Evolutionary conservation across 2,797 vertebrate species (phyloP).

Genomic region (Anableps anableps): DNA sequence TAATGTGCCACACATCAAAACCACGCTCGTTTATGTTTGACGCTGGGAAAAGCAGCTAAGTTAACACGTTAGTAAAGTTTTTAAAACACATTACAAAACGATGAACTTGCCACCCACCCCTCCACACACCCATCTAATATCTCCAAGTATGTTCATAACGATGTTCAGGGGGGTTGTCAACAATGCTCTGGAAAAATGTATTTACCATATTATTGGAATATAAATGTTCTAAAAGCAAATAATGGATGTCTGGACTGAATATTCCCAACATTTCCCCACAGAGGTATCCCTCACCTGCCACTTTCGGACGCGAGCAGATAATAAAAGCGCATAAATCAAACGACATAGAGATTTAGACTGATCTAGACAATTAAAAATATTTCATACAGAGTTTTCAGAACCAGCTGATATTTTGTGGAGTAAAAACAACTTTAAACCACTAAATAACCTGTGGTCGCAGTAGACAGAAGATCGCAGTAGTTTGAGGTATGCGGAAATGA

Average conservation of each 20-base stretch:
- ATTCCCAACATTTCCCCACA: background rate
- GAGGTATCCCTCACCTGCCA: slow-evolving; percentile 38
- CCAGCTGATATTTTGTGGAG: background rate
- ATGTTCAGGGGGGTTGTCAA: background rate
- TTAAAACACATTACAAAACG: background rate
- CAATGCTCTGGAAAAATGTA: background rate
- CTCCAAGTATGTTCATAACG: background rate
- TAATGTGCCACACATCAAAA: background rate
- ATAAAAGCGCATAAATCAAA: background rate
- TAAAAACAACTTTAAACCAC: background rate
- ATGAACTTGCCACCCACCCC: background rate
- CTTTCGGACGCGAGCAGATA: slow-evolving; percentile 14
- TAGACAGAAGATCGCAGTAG: slow-evolving; percentile 10
- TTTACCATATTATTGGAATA: background rate
- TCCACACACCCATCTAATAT: background rate
- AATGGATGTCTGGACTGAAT: background rate
- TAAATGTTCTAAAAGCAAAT: background rate
- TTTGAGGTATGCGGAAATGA: slow-evolving; percentile 73
- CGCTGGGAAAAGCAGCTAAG: background rate
- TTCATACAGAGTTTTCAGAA: background rate
- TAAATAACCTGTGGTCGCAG: slow-evolving; percentile 32
- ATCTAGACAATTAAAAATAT: background rate
- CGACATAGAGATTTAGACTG: background rate
- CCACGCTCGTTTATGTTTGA: background rate
- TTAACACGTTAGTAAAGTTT: background rate